Conservation (phyloP, 2,888 invertebrate genomes). For the Crossocerus cetratus region DNA sequence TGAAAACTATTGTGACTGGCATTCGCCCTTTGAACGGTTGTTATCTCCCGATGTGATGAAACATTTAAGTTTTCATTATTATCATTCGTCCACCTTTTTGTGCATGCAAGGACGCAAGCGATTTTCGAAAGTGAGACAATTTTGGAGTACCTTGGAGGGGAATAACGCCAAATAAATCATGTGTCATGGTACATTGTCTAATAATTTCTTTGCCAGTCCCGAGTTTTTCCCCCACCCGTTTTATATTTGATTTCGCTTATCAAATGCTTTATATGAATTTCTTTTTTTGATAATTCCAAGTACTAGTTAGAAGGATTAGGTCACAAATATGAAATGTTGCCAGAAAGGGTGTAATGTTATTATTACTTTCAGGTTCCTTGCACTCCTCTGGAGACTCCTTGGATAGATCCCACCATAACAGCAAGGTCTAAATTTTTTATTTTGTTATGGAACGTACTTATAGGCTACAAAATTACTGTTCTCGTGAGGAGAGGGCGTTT, state of each 20-base stretch:
- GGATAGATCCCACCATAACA: constrained; percentile 72
- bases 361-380: constrained; percentile 71
- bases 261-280: constrained; percentile 1
- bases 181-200: constrained; percentile 18
- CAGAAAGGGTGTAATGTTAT: background rate
- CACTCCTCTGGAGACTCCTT: constrained; percentile 75
- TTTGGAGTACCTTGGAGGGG: constrained; percentile 76
- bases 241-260: background rate
- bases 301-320: no score
- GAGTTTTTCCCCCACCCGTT: no score
- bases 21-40: constrained; percentile 19
- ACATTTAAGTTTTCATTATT: constrained; percentile 35
- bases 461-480: constrained; percentile 41
- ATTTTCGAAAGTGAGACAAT: constrained; percentile 75
- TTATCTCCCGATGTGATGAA: constrained; percentile 1
- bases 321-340: no score
- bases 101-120: constrained; percentile 76
- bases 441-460: constrained; percentile 49
- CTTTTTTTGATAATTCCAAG: background rate
- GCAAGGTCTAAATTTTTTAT: constrained; percentile 69
- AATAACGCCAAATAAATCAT: constrained; percentile 67
- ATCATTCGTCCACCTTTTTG: constrained; percentile 47
- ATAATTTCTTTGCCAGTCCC: no score
- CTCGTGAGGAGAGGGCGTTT: constrained; percentile 31
- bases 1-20: constrained; percentile 17